Conservation (phyloP, 2,113 vertebrate genomes). For the Aix galericulata region DNA sequence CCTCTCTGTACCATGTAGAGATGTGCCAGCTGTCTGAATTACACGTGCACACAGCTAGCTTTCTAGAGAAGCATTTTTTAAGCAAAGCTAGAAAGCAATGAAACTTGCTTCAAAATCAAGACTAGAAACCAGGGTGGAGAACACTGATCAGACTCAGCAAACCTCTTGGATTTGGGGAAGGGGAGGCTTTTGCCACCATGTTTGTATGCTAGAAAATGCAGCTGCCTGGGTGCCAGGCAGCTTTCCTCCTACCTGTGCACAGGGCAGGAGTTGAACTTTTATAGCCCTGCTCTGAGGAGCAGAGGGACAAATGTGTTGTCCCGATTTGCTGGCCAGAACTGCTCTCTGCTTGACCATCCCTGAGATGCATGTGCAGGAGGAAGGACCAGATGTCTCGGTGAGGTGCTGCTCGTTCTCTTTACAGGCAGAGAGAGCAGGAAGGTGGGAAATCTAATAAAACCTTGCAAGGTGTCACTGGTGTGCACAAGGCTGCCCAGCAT, state of each 20-base stretch:
- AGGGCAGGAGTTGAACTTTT: not conserved
- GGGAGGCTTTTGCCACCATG: not conserved
- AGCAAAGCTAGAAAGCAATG: not conserved
- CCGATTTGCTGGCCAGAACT: not conserved
- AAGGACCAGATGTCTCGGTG: not conserved
- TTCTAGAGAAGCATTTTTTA: not conserved
- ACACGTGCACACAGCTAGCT: not conserved
- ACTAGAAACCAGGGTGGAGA: not conserved
- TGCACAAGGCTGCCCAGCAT: not conserved
- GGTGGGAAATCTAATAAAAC: not conserved
- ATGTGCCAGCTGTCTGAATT: not conserved
- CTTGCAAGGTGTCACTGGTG: not conserved
- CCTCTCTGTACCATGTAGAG: accelerated
- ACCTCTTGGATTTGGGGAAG: not conserved
- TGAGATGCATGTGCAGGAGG: not conserved
- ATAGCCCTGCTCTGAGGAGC: too few species aligned
- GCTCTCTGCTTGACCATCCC: not conserved
- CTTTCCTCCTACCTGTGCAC: not conserved
- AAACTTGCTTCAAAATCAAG: not conserved
- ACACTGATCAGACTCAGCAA: accelerated
- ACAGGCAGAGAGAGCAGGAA: not conserved
- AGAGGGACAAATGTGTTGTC: not conserved
- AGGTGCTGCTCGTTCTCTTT: too few species aligned
- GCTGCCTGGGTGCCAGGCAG: not conserved
- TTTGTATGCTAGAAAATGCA: not conserved